Percentiles rank a stretch among this genome's conserved stretches.
Conservation (phyloP, 2,113 vertebrate genomes). For the Aix galericulata region DNA sequence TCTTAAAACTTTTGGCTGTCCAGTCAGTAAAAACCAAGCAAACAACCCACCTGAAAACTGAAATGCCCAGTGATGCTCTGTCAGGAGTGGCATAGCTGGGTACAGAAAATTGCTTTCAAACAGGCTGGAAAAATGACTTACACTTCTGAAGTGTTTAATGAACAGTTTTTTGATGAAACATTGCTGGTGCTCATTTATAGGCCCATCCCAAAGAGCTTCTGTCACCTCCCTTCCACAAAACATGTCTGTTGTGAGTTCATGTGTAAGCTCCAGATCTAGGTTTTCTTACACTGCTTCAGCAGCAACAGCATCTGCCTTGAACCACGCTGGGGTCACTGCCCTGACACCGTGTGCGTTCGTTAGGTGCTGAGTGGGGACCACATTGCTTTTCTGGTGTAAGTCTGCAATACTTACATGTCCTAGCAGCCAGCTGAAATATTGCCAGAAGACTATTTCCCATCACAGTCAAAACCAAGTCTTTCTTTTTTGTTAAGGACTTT, state of each 20-base stretch:
- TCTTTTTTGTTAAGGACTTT: neutral
- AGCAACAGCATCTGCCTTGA: neutral
- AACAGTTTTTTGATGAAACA: neutral
- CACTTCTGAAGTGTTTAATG: neutral
- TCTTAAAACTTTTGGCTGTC: neutral
- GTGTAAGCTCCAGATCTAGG: neutral
- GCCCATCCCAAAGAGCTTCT: neutral
- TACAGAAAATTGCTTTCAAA: neutral
- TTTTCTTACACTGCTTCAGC: neutral
- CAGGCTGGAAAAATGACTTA: neutral
- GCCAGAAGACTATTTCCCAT: neutral
- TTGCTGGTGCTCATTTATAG: neutral
- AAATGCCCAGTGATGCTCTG: neutral
- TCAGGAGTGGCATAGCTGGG: neutral
- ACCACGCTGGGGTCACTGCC: neutral
- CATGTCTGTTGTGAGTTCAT: neutral
- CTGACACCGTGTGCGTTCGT: neutral
- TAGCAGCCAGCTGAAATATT: conserved; percentile 3
- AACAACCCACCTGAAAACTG: neutral
- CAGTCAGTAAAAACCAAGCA: neutral
- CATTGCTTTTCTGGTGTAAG: neutral
- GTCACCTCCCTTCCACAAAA: neutral
- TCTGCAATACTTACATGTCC: neutral
- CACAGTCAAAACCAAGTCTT: neutral
- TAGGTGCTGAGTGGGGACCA: neutral